These are phyloP conservation scores for Candidula unifasciata DNA, from an alignment of 2,888 invertebrate species.

Conservation along the genomic window DNA sequence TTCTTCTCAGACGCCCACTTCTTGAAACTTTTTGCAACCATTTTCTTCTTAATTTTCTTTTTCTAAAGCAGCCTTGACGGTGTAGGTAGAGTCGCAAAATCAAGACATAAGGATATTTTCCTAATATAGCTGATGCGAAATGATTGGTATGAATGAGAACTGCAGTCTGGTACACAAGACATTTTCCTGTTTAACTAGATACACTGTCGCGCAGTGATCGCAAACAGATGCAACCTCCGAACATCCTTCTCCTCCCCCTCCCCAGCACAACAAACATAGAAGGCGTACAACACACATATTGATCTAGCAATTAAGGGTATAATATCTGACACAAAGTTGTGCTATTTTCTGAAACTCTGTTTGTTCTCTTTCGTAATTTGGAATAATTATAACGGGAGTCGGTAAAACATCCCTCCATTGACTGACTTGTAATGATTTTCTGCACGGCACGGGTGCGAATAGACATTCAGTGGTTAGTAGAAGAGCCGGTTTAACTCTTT, in stretches of 20 bases:
- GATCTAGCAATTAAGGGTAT: background rate
- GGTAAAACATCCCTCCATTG: conserved; percentile 14
- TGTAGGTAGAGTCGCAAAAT: too few species aligned
- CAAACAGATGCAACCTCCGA: background rate
- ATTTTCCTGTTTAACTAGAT: background rate
- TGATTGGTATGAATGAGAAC: background rate
- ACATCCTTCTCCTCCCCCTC: background rate
- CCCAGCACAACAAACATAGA: conserved; percentile 20
- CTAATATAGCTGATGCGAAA: background rate
- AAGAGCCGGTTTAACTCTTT: background rate
- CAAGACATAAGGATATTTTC: too few species aligned
- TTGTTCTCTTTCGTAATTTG: conserved; percentile 17
- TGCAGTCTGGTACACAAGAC: conserved; percentile 2
- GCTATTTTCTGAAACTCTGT: conserved; percentile 27
- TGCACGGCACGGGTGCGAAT: background rate
- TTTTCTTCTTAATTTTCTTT: too few species aligned
- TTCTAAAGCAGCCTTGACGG: too few species aligned
- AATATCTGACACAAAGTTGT: background rate
- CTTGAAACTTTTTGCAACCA: too few species aligned
- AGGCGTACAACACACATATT: conserved; percentile 22
- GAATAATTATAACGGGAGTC: conserved; percentile 7
- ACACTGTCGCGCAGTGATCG: background rate
- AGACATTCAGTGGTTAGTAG: background rate
- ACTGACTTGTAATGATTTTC: conserved; percentile 31
- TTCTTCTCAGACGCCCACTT: too few species aligned